These are phyloP conservation scores for Perizoma affinitatum DNA, from an alignment of 2,888 invertebrate genomes.

Conservation along the genomic window DNA sequence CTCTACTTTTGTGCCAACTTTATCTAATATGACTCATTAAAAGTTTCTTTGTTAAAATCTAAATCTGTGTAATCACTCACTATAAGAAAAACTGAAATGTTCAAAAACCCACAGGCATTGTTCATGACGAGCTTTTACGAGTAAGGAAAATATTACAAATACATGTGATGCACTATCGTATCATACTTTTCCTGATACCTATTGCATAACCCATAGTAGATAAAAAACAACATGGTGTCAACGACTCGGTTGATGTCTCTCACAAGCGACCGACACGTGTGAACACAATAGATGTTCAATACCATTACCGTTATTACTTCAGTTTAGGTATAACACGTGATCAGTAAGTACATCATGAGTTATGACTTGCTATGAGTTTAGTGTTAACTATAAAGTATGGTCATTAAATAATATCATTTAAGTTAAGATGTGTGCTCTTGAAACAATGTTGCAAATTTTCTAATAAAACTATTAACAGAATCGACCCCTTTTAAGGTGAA, in stretches of 20 bases:
- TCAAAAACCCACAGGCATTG: neutral
- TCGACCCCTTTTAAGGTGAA: slow-evolving; percentile 37
- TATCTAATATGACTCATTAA: slow-evolving; percentile 29
- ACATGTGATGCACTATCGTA: slow-evolving; percentile 2
- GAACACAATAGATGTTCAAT: slow-evolving; percentile 66
- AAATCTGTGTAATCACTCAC: neutral
- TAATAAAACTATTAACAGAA: slow-evolving; percentile 22
- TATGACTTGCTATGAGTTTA: slow-evolving; percentile 24
- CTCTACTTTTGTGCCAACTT: slow-evolving; percentile 27
- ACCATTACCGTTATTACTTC: slow-evolving; percentile 65
- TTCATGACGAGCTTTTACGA: neutral
- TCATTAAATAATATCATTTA: slow-evolving; percentile 2
- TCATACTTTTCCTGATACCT: slow-evolving; percentile 16
- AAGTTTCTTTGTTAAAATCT: slow-evolving; percentile 7
- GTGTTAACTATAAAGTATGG: slow-evolving; percentile 18
- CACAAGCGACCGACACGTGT: slow-evolving; percentile 42
- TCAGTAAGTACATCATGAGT: slow-evolving; percentile 24
- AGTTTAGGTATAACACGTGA: slow-evolving; percentile 39
- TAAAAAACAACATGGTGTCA: slow-evolving; percentile 46
- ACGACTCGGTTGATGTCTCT: slow-evolving; percentile 40
- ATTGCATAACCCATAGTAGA: slow-evolving; percentile 31
- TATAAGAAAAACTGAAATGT: neutral
- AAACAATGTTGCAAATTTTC: slow-evolving; percentile 27
- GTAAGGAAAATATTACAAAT: neutral
- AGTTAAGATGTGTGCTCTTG: slow-evolving; percentile 17